phyloP scores from a whole-genome alignment of 2,797 vertebrate genomes.

The Helostoma temminkii region DNA sequence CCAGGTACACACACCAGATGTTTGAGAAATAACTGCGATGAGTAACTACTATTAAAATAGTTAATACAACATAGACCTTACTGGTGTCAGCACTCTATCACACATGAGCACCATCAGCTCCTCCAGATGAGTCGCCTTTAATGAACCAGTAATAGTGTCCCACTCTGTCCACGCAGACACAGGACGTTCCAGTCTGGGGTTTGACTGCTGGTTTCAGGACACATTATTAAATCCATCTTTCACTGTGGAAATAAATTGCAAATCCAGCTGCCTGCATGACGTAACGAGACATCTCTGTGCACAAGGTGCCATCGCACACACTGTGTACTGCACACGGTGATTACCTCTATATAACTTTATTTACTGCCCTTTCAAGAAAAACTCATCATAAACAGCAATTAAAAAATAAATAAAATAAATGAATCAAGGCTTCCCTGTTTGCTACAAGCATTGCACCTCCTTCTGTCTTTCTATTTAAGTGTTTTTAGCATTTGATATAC shows the following conservation, averaged over 20 bases:
- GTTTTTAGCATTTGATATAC: no score
- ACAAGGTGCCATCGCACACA: slow-evolving; percentile 18
- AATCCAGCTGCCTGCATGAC: slow-evolving; percentile 40
- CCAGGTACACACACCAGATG: neutral
- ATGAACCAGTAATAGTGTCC: slow-evolving; percentile 63
- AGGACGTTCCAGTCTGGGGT: slow-evolving; percentile 66
- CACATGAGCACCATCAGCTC: slow-evolving; percentile 62
- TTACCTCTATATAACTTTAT: no score
- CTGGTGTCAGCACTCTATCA: slow-evolving; percentile 18
- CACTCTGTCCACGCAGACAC: slow-evolving; percentile 55
- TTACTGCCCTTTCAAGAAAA: no score
- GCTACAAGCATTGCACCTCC: no score
- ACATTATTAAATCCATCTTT: slow-evolving; percentile 68
- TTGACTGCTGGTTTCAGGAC: slow-evolving; percentile 57
- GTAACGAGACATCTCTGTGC: slow-evolving; percentile 21
- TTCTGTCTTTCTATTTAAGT: no score
- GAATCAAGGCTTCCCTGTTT: no score
- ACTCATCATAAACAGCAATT: no score
- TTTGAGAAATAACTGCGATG: neutral
- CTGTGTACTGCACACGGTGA: no score
- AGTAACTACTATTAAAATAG: no score
- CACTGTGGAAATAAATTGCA: slow-evolving; percentile 43
- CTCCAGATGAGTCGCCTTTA: slow-evolving; percentile 52
- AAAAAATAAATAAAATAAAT: no score
- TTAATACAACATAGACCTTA: no score